Conservation (phyloP, 2,888 invertebrate species). For the Chouioia cunea region DNA sequence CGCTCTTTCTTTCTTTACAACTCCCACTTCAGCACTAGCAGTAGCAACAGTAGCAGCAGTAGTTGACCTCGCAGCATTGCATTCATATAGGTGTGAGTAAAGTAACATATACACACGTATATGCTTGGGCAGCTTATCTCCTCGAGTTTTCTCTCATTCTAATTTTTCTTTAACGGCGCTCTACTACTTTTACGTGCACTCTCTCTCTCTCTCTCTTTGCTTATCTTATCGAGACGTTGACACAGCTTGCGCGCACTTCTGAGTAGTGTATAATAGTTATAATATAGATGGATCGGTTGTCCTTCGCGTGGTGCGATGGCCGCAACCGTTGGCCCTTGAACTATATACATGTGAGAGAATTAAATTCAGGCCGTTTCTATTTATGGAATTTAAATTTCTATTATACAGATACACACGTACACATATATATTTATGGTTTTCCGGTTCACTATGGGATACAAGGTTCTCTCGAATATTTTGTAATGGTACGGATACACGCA, state of each 20-base stretch:
- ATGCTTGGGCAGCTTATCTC: not conserved
- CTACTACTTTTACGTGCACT: conserved; percentile 8
- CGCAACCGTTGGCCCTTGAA: conserved; percentile 18
- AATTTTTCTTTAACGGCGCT: conserved; percentile 1
- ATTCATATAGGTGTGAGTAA: no score
- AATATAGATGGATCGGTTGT: not conserved
- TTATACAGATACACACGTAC: no score
- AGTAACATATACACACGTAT: no score
- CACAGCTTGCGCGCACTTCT: not conserved
- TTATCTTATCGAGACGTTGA: conserved; percentile 36
- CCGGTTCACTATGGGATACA: no score
- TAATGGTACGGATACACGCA: no score
- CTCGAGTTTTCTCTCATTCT: conserved; percentile 23
- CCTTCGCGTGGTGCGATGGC: not conserved
- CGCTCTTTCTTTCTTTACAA: conserved; percentile 8
- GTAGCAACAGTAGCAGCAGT: not conserved
- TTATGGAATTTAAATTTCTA: no score
- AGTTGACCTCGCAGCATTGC: conserved; percentile 3
- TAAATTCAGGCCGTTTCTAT: no score
- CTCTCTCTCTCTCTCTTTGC: not conserved
- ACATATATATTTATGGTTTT: no score
- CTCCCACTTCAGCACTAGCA: not conserved
- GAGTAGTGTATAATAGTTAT: no score
- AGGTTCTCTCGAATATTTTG: no score
- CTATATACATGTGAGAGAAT: conserved; percentile 2